Base-by-base conservation (phyloP, 2,888 invertebrate genomes). In the Chromoteleia sp. region DNA sequence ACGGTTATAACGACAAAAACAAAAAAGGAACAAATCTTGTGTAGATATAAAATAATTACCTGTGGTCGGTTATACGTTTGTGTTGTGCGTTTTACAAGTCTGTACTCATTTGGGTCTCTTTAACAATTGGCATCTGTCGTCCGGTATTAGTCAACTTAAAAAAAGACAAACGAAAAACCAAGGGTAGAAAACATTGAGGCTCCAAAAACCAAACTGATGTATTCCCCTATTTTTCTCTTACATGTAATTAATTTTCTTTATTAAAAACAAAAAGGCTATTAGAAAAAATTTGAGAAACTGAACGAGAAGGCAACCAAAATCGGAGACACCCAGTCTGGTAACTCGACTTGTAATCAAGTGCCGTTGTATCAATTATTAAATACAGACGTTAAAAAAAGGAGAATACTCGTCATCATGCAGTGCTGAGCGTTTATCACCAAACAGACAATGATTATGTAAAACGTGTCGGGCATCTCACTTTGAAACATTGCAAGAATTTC, bases 141-240 rank as follows among this genome's bases (percentile, higher is more conserved):
- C 90, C 91, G 87, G 89, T 91, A 91, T 90, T 90, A 91, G 91
- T 91, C 91, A 91, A 91, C 91, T 91, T 91, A 91, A 91, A 91
- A 91, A 89, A 88, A 88, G 86, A 88, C 86, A 88, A 88, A 90
- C 89, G 89, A 89, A 90, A 90, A 89, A 87, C 87, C 83, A 84
- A 89, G 87, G 86, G 85, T 79, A 84, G 85, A 85, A 83, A 83
- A 78, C 59, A 83, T 50, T 78, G 68, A 77, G 41, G 76, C 79
- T 77, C 61, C 67, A 59, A 78, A 67, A 78, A 77, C 74, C 76
- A 65, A 73, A 73, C 50, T 63, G 29, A 63, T 36, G 65, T 74
- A 78, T 74, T 77, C 68, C 78, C 78, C 58, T 61, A 39, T 19
- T 58, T 58, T 58, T 1, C 14, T 29, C 14, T 30, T 39, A 39